phyloP scores from a whole-genome alignment of 2,113 vertebrate genomes.

The Harpagus bidentatus region DNA sequence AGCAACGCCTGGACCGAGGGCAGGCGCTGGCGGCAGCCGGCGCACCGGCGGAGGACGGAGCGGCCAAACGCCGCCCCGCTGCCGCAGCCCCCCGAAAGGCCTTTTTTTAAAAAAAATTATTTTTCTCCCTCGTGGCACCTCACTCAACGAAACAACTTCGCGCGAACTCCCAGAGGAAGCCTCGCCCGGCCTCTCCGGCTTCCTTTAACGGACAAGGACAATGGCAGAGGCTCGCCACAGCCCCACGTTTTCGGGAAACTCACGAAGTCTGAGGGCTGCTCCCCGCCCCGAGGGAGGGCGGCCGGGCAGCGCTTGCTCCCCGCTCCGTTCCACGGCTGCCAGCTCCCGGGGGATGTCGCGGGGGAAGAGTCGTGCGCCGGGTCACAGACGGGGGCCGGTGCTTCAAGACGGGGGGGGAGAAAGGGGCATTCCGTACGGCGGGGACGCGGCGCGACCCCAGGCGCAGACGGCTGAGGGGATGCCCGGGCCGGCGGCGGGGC shows the following conservation, averaged over 20 bases:
- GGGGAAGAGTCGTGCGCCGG: too few relatives aligned
- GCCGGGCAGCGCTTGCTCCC: neutral
- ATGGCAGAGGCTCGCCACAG: neutral
- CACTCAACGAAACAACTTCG: neutral
- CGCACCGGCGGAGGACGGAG: accelerated
- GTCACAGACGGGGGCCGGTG: too few relatives aligned
- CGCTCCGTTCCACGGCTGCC: neutral
- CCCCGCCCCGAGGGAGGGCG: neutral
- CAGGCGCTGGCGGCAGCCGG: neutral
- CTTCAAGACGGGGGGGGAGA: too few relatives aligned
- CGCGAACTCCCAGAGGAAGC: neutral
- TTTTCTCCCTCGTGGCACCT: neutral
- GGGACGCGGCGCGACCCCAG: too few relatives aligned
- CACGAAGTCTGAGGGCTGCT: accelerated
- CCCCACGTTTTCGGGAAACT: neutral
- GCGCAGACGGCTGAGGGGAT: too few relatives aligned
- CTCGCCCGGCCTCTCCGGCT: neutral
- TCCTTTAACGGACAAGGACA: neutral
- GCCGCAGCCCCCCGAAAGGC: neutral
- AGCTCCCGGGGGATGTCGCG: neutral
- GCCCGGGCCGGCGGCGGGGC: too few relatives aligned
- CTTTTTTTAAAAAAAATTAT: accelerated
- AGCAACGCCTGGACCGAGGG: neutral
- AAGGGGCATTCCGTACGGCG: too few relatives aligned
- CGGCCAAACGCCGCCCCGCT: neutral